Evolutionary conservation across 2,888 invertebrate species (phyloP), one percentile per base, ranked within the genome.

Genomic region (Drosophila acutilabella): DNA sequence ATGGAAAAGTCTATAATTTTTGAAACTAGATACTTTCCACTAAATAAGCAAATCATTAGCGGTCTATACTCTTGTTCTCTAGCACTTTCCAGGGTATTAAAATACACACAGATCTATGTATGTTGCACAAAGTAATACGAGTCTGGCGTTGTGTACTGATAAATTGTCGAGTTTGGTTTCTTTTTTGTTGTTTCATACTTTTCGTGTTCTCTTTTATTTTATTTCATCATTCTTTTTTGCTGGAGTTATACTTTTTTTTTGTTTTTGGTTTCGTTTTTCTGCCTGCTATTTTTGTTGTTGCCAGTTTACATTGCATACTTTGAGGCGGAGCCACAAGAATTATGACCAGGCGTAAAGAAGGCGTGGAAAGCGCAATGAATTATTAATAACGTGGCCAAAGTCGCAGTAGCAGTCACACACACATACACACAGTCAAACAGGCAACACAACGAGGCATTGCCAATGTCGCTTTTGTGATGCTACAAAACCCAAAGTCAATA

Each of bases 311-410:
- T 77, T 65, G 80, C 80, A 80, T 78, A 82, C 72, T 58, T 70
- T 66, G 53, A 71, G 80, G 87, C 80, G 76, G 64, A 64, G 71
- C 84, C 66, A 52, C 67, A 87, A 71, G 75, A 80, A 86, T 86
- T 78, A 83, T 82, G 84, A 72, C 44, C 59, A 64, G 75, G 69
- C 79, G 67, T 71, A 54, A 68, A 80, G 76, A 77, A 73, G 75
- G 82, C 83, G 77, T 74, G 68, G 85, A 84, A 84, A 72, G 74
- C 70, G 72, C 81, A 69, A 84, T 89, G 87, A 88, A 89, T 89
- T 88, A 88, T 85, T 89, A 81, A 89, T 78, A 77, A 76, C 53
- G 56, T 57, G 59, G 14, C 48, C 77, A 42, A 52, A 64, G 50
- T 45, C 47, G 33, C 57, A 40, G 53, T 51, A 47, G n/a, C 70